Conservation (phyloP, 2,797 vertebrate genomes). For the Lindbergichthys nudifrons region DNA sequence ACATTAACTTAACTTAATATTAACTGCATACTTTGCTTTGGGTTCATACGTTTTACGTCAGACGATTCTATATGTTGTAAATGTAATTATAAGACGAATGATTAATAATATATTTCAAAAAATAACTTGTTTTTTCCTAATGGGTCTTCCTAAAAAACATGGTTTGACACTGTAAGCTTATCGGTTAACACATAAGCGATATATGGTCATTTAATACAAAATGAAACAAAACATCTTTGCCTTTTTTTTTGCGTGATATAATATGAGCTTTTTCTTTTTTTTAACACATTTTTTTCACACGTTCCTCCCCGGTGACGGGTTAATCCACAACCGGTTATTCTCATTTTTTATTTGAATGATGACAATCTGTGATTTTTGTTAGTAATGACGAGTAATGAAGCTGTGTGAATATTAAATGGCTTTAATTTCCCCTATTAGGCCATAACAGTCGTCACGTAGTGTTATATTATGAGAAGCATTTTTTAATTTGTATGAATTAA, state of each 20-base stretch:
- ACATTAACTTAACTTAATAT: not conserved
- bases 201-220: conserved; percentile 20
- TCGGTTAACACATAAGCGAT: not conserved
- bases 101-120: not conserved
- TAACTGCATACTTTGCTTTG: not conserved
- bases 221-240: not conserved
- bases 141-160: fast-evolving
- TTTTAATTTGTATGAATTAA: not conserved
- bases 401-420: not conserved
- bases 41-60: not conserved
- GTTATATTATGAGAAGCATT: not conserved
- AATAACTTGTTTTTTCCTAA: not conserved
- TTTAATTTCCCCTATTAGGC: not conserved
- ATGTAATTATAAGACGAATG: not conserved
- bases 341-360: conserved; percentile 47
- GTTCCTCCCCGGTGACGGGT: not conserved
- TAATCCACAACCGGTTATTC: conserved; percentile 36
- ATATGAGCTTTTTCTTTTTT: not conserved
- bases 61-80: not conserved
- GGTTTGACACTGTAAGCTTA: not conserved
- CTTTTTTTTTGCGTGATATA: not conserved
- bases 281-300: not conserved
- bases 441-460: not conserved
- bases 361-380: not conserved
- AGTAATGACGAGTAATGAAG: not conserved